These are phyloP conservation scores for Ophioninae sp. DNA, from an alignment of 2,888 invertebrate genomes.

Conservation along the genomic window DNA sequence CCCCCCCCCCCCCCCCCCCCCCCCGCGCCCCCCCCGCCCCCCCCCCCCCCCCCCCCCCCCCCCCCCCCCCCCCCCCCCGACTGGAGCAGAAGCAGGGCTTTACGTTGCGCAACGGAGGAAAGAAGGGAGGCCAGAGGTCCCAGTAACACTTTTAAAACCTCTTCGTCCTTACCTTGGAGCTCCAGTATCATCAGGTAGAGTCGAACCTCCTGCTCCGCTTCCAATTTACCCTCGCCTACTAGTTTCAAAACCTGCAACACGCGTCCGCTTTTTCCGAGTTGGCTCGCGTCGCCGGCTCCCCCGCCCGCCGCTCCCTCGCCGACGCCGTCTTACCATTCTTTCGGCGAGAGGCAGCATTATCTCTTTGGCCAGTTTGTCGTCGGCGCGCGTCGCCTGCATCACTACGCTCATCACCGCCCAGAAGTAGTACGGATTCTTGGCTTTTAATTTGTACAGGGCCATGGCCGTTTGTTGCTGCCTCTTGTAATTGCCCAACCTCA, in stretches of 20 bases:
- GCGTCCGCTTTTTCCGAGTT: neutral
- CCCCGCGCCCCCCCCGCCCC: neutral
- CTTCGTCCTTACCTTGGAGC: slow-evolving; percentile 90
- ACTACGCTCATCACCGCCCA: slow-evolving; percentile 99
- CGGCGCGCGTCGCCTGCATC: slow-evolving; percentile 87
- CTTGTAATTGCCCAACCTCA: slow-evolving; percentile 93
- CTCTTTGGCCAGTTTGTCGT: slow-evolving; percentile 82
- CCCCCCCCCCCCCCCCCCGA: neutral
- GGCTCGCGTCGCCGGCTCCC: neutral
- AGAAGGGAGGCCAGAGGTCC: slow-evolving; percentile 84
- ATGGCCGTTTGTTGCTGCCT: slow-evolving; percentile 95
- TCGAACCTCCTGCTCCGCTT: slow-evolving; percentile 96
- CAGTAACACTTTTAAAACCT: slow-evolving; percentile 91
- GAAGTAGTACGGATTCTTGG: slow-evolving; percentile 98
- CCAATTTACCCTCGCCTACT: slow-evolving; percentile 92
- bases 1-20: neutral
- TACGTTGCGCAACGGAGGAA: slow-evolving; percentile 83
- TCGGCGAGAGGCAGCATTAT: slow-evolving; percentile 94
- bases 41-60: no score
- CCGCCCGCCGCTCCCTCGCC: no score
- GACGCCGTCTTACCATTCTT: slow-evolving; percentile 87
- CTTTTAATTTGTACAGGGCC: slow-evolving; percentile 93
- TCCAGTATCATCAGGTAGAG: slow-evolving; percentile 94
- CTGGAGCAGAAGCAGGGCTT: slow-evolving; percentile 88
- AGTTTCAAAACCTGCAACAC: slow-evolving; percentile 84